Conservation (phyloP, 2,888 invertebrate genomes). For the Clostera curtula region DNA sequence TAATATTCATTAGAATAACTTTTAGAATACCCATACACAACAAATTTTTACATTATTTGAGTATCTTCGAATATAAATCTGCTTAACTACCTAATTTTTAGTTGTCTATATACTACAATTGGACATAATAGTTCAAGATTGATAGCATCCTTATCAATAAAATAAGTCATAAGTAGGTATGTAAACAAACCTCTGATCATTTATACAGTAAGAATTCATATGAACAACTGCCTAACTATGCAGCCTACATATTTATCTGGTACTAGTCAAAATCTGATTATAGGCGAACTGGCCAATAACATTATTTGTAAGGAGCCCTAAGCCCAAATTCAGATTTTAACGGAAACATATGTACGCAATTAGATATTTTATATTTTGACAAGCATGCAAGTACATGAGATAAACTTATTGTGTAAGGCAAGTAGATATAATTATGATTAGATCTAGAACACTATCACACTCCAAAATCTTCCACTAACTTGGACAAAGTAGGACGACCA, state of each 20-base stretch:
- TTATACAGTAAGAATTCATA: slow-evolving; percentile 31
- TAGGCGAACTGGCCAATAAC: too few relatives aligned
- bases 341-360: too few relatives aligned
- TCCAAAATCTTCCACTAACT: slow-evolving; percentile 31
- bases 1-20: slow-evolving; percentile 16
- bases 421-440: slow-evolving; percentile 28
- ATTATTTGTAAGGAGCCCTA: too few relatives aligned
- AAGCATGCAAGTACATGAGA: slow-evolving; percentile 54
- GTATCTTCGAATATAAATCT: slow-evolving; percentile 29
- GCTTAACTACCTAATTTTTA: slow-evolving; percentile 23
- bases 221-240: slow-evolving; percentile 15
- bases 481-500: slow-evolving; percentile 22
- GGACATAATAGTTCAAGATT: slow-evolving; percentile 33
- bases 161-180: slow-evolving; percentile 33
- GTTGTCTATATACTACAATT: slow-evolving; percentile 32
- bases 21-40: slow-evolving; percentile 17
- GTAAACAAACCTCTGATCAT: slow-evolving; percentile 27
- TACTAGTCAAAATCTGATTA: too few relatives aligned
- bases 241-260: too few relatives aligned
- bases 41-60: slow-evolving; percentile 23
- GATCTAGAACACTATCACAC: slow-evolving; percentile 21
- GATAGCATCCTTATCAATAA: slow-evolving; percentile 34
- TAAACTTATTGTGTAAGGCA: slow-evolving; percentile 52
- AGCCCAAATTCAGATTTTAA: too few relatives aligned
- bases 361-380: too few relatives aligned